phyloP scores from a whole-genome alignment of 1,140 invertebrate genomes.

The Anastrepha obliqua region DNA sequence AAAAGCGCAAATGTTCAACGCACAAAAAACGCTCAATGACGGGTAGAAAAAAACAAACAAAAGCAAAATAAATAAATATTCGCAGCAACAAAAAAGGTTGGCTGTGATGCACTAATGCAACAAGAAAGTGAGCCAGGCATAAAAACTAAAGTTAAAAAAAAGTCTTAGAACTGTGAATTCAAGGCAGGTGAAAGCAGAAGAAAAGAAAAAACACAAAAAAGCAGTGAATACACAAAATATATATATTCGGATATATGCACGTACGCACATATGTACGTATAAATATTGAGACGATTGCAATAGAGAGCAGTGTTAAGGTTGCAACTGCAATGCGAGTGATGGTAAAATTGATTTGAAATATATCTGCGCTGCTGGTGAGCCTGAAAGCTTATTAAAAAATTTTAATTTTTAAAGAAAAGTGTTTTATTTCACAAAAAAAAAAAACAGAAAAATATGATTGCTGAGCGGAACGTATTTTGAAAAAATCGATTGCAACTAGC shows the following conservation, averaged over 20 bases:
- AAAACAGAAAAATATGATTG: background rate
- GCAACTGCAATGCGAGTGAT: background rate
- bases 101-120: background rate
- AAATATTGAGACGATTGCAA: background rate
- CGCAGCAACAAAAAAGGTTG: background rate
- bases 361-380: background rate
- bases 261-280: background rate
- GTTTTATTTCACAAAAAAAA: background rate
- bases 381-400: background rate
- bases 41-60: background rate
- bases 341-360: background rate
- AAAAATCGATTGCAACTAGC: slow-evolving; percentile 29
- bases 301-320: background rate
- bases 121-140: background rate
- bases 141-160: background rate
- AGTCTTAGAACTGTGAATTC: background rate
- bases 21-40: slow-evolving; percentile 43
- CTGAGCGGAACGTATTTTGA: background rate
- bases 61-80: background rate
- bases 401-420: background rate
- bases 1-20: slow-evolving; percentile 12
- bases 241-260: background rate
- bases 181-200: background rate
- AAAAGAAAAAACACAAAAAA: background rate
- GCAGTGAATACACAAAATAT: slow-evolving; percentile 39